These are phyloP conservation scores for Caranx melampygus DNA, from an alignment of 2,113 vertebrate species.

Conservation along the genomic window DNA sequence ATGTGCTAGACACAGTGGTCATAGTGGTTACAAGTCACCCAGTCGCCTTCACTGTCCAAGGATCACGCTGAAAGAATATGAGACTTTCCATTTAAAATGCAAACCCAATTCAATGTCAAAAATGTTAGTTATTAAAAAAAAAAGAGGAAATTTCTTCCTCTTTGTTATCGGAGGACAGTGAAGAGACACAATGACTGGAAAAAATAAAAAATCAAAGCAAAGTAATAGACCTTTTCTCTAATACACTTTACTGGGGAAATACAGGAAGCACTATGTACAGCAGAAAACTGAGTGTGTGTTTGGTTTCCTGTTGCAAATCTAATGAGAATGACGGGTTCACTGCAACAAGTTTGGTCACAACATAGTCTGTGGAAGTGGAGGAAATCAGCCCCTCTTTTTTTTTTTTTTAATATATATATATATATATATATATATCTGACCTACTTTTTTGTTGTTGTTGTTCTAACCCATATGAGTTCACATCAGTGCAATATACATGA, in stretches of 20 bases:
- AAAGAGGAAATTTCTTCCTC: not conserved
- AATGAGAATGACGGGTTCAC: not conserved
- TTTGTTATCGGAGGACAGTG: constrained; percentile 25
- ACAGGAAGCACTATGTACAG: constrained; percentile 74
- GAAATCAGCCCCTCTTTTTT: not conserved
- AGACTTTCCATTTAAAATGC: not conserved
- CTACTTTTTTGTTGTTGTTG: not conserved
- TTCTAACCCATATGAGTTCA: constrained; percentile 44
- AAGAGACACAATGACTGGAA: constrained; percentile 10
- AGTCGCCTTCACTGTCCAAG: constrained; percentile 27
- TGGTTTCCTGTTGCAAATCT: constrained; percentile 17
- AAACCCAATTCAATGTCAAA: not conserved
- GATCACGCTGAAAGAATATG: not conserved
- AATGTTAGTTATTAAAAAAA: not conserved
- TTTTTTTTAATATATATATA: no score
- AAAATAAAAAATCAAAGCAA: constrained; percentile 11
- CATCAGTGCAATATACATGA: constrained; percentile 79
- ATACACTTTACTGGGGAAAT: constrained; percentile 44
- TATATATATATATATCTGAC: no score
- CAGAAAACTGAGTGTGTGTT: constrained; percentile 53
- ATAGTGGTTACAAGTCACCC: constrained; percentile 76
- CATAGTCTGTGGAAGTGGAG: not conserved
- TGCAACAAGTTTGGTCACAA: constrained; percentile 45
- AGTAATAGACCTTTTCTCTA: constrained; percentile 20
- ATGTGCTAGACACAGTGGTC: constrained; percentile 51